Percentiles rank a stretch among this genome's conserved stretches.
phyloP scores from a whole-genome alignment of 1,140 invertebrate species.

The Marisa cornuarietis region DNA sequence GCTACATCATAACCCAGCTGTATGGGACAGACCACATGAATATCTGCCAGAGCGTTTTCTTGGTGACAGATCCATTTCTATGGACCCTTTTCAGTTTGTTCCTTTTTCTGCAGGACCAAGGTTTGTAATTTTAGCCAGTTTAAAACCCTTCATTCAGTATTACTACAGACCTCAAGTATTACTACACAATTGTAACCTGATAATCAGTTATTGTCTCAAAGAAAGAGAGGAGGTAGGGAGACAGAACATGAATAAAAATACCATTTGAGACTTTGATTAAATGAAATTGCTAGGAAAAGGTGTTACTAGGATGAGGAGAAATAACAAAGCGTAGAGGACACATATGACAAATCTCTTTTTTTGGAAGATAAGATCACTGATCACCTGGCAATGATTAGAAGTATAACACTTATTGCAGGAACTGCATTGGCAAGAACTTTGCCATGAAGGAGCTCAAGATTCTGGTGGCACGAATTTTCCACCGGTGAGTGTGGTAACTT shows the following conservation, averaged over 20 bases:
- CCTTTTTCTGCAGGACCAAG: constrained; percentile 55
- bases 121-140: constrained; percentile 20
- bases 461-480: constrained; percentile 39
- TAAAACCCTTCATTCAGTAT: too few species aligned
- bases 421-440: constrained; percentile 55
- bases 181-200: too few species aligned
- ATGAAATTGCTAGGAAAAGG: too few species aligned
- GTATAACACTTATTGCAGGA: constrained; percentile 29
- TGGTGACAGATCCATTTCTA: constrained; percentile 36
- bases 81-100: constrained; percentile 48
- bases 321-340: too few species aligned
- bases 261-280: too few species aligned
- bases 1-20: constrained; percentile 36
- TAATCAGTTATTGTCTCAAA: too few species aligned
- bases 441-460: constrained; percentile 48
- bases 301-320: too few species aligned
- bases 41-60: constrained; percentile 48
- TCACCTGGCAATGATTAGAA: not conserved
- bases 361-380: not conserved
- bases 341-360: not conserved
- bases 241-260: too few species aligned
- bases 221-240: too few species aligned
- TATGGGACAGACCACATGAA: constrained; percentile 36
- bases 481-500: constrained; percentile 34
- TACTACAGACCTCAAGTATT: too few species aligned